A percentile compares a stretch with the other conserved stretches of the same genome.
These are phyloP conservation scores for Halictus ligatus DNA, from an alignment of 2,888 invertebrate genomes.

Conservation along the genomic window DNA sequence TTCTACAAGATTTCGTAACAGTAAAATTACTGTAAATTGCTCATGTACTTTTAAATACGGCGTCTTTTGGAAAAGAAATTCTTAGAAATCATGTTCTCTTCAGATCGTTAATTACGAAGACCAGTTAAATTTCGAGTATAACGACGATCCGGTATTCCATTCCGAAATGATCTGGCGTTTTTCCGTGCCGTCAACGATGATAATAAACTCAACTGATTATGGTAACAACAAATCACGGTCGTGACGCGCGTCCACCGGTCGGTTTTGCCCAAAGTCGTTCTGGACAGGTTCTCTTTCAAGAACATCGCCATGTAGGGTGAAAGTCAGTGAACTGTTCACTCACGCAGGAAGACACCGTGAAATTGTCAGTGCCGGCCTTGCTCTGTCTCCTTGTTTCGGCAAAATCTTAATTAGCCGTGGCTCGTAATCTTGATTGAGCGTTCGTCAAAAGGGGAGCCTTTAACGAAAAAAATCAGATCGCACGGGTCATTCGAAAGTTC, in stretches of 20 bases:
- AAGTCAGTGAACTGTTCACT: conserved; percentile 50
- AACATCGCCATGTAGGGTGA: conserved; percentile 38
- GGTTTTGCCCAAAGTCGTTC: neutral
- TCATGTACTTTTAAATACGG: neutral
- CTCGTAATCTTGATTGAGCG: conserved; percentile 35
- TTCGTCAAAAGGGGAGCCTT: neutral
- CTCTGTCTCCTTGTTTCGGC: conserved; percentile 27
- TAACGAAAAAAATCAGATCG: neutral
- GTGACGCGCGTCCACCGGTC: conserved; percentile 26
- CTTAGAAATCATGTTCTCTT: too few species aligned
- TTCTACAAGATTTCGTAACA: too few species aligned
- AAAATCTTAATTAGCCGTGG: conserved; percentile 52
- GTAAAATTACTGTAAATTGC: neutral
- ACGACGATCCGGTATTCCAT: conserved; percentile 29
- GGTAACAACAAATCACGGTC: conserved; percentile 38
- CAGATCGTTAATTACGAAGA: neutral
- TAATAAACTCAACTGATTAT: conserved; percentile 29
- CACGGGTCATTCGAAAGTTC: neutral
- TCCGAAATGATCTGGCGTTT: conserved; percentile 33
- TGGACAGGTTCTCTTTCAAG: conserved; percentile 16
- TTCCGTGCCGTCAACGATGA: neutral
- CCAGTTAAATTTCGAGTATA: neutral
- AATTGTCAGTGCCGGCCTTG: conserved; percentile 32
- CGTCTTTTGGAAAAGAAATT: neutral
- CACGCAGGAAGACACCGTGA: conserved; percentile 3